Conservation (phyloP, 2,113 vertebrate species). For the Calypte anna region DNA sequence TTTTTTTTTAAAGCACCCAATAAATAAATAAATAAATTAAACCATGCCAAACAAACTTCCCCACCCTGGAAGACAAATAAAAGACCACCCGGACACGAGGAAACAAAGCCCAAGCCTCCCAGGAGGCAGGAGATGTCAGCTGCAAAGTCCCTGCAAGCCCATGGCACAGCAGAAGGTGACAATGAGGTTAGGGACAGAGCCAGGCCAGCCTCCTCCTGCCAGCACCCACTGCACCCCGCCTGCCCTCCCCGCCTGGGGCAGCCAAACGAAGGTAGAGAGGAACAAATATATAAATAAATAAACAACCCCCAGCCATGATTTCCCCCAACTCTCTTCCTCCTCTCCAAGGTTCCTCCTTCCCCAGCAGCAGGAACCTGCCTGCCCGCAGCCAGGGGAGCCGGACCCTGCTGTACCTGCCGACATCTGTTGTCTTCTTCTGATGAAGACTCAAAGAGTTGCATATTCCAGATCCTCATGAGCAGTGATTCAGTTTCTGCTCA, state of each 20-base stretch:
- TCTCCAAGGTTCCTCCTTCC: slow-evolving; percentile 35
- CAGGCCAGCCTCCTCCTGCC: not conserved
- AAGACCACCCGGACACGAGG: not conserved
- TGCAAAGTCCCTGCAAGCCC: not conserved
- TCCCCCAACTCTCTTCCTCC: slow-evolving; percentile 38
- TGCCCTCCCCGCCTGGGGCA: not conserved
- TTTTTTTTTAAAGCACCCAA: no score
- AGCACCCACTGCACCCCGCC: not conserved
- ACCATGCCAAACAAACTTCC: not conserved
- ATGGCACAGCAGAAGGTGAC: not conserved
- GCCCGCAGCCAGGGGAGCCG: slow-evolving; percentile 8
- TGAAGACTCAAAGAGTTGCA: slow-evolving; percentile 73
- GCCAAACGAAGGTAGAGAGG: not conserved
- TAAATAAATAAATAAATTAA: not conserved
- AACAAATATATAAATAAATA: not conserved
- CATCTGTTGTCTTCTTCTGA: slow-evolving; percentile 68
- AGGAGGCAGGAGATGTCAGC: not conserved
- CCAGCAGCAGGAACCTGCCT: not conserved
- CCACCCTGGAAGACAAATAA: not conserved
- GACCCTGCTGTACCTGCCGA: slow-evolving; percentile 81
- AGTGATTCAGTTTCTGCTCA: slow-evolving; percentile 76
- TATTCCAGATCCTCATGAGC: slow-evolving; percentile 76
- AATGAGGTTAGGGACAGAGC: not conserved
- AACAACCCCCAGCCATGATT: slow-evolving; percentile 39
- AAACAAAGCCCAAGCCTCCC: not conserved